Percentiles rank a stretch among this genome's conserved stretches.
These are phyloP conservation scores for Enteromius fasciolatus DNA, from an alignment of 2,797 vertebrate genomes.

Conservation along the genomic window DNA sequence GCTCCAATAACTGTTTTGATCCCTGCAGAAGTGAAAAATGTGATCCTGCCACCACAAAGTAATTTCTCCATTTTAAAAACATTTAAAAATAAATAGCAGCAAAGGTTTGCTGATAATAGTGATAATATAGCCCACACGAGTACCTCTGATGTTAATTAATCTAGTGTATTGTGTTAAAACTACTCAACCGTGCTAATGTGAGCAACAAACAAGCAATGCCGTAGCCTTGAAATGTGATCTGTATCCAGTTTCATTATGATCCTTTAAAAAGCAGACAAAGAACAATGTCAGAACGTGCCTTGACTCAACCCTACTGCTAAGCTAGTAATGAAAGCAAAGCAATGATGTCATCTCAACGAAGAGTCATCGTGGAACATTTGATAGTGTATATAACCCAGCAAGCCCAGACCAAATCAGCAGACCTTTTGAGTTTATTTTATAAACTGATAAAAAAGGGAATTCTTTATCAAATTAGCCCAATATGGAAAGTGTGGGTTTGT, in stretches of 20 bases:
- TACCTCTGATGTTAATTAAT: neutral
- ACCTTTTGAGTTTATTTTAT: neutral
- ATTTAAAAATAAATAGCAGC: neutral
- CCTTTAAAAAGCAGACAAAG: conserved; percentile 42
- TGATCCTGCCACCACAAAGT: neutral
- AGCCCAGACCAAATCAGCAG: conserved; percentile 10
- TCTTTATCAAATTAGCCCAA: neutral
- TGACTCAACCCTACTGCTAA: conserved; percentile 39
- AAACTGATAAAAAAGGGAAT: neutral
- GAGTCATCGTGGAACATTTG: conserved; percentile 18
- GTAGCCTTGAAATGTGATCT: conserved; percentile 49
- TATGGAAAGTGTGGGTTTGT: neutral
- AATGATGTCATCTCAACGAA: conserved; percentile 18
- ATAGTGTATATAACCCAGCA: conserved; percentile 23
- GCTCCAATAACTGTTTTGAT: neutral
- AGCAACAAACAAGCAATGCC: conserved; percentile 29
- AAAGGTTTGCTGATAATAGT: neutral
- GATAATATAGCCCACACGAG: neutral
- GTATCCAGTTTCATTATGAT: conserved; percentile 36
- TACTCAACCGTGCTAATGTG: conserved; percentile 1
- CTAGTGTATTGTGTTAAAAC: neutral
- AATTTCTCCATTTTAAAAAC: neutral
- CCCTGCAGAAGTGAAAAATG: conserved; percentile 26
- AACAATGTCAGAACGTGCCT: conserved; percentile 43
- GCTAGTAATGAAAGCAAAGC: conserved; percentile 36